Conservation (phyloP, 1,140 invertebrate species). For the Camponotus pennsylvanicus region DNA sequence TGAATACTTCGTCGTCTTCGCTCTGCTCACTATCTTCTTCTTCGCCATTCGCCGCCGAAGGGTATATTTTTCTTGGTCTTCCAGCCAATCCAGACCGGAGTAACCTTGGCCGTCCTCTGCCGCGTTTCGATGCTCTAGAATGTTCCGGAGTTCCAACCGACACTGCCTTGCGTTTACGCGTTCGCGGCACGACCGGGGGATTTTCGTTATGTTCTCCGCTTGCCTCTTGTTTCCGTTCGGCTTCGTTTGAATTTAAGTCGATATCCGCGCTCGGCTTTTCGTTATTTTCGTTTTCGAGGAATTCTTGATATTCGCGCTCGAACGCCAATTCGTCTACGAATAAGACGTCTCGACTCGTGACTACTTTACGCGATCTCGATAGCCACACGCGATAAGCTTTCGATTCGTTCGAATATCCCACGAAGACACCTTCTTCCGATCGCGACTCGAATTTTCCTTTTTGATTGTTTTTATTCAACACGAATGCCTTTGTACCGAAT, state of each 20-base stretch:
- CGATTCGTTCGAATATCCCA: constrained; percentile 23
- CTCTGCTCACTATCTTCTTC: too few species aligned
- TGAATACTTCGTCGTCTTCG: too few species aligned
- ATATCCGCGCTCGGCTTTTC: too few species aligned
- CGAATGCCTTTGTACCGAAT: constrained; percentile 73
- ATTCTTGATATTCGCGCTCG: background rate
- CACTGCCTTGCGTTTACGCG: too few species aligned
- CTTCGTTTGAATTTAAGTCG: too few species aligned
- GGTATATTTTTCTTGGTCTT: too few species aligned
- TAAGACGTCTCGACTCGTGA: constrained; percentile 11
- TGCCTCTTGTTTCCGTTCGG: too few species aligned
- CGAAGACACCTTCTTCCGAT: constrained; percentile 25
- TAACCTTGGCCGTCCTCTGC: background rate
- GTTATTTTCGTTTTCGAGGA: background rate
- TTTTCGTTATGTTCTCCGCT: too few species aligned
- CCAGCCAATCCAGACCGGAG: background rate
- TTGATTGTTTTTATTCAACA: constrained; percentile 64
- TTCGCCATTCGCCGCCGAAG: too few species aligned
- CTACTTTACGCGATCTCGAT: background rate
- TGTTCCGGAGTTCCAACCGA: background rate
- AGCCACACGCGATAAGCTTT: constrained; percentile 59
- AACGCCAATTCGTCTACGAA: background rate
- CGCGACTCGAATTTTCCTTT: constrained; percentile 70
- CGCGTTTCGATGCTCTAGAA: background rate
- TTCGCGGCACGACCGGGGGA: too few species aligned